These are phyloP conservation scores for Hoplias malabaricus DNA, from an alignment of 2,113 vertebrate species.

Conservation along the genomic window DNA sequence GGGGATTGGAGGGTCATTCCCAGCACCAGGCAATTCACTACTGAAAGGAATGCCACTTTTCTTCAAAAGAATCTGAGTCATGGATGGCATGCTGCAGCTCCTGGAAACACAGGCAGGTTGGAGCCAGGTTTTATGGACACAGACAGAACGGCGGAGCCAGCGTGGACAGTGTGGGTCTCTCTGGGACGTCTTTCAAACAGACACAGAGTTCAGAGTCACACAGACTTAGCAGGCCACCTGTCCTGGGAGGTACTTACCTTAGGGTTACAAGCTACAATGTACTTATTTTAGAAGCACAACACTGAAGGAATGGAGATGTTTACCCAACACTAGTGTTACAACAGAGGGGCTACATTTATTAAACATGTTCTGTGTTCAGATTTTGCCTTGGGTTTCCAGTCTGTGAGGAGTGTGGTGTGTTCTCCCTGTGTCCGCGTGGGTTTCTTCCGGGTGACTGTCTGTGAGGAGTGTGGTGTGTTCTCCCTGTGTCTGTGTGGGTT, in stretches of 20 bases:
- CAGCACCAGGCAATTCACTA: not conserved
- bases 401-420: too few species aligned
- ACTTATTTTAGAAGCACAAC: too few species aligned
- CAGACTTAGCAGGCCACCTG: conserved; percentile 3
- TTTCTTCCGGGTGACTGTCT: too few species aligned
- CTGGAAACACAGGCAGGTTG: conserved; percentile 19
- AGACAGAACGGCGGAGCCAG: conserved; percentile 15
- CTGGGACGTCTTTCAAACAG: not conserved
- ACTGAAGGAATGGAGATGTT: too few species aligned
- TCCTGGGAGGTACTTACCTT: conserved; percentile 5
- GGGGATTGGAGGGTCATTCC: not conserved
- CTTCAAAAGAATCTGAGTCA: conserved; percentile 35
- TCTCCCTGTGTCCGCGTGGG: too few species aligned
- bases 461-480: too few species aligned
- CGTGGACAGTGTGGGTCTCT: not conserved
- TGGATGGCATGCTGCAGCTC: conserved; percentile 20
- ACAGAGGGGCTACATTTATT: too few species aligned
- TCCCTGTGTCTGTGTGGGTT: too few species aligned
- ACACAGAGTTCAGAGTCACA: not conserved
- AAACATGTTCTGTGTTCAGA: too few species aligned
- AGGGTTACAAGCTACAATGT: not conserved
- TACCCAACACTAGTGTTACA: too few species aligned
- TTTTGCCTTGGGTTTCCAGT: too few species aligned
- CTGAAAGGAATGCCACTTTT: conserved; percentile 24
- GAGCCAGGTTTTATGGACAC: conserved; percentile 36